Evolutionary conservation across 2,797 vertebrate species (phyloP).

Genomic region (Australoheros facetus): DNA sequence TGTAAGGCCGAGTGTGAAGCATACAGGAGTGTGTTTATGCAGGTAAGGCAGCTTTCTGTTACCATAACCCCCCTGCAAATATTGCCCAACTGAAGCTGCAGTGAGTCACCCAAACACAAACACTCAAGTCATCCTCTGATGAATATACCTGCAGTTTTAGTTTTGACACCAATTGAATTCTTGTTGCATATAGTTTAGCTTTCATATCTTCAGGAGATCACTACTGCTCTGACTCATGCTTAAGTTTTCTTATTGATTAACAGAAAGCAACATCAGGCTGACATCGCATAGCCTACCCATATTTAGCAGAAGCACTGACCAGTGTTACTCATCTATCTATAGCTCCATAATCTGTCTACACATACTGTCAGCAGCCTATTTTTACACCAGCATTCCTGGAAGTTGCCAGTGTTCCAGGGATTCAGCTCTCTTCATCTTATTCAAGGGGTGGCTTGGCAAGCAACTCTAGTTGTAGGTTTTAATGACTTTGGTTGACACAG

Average conservation of each 20-base stretch:
- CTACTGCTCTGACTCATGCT: neutral
- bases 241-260: neutral
- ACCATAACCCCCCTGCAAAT: constrained; percentile 76
- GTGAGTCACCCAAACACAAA: constrained; percentile 64
- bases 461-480: constrained; percentile 36
- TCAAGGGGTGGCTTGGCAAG: constrained; percentile 20
- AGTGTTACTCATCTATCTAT: constrained; percentile 30
- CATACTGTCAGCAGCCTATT: constrained; percentile 24
- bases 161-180: constrained; percentile 42
- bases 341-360: constrained; percentile 32
- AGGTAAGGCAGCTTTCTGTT: constrained; percentile 67
- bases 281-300: constrained; percentile 22
- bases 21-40: constrained; percentile 52
- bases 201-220: neutral
- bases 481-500: constrained; percentile 44
- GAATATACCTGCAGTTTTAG: constrained; percentile 43
- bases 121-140: constrained; percentile 27
- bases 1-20: constrained; percentile 31
- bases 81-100: constrained; percentile 70
- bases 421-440: constrained; percentile 39
- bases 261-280: neutral
- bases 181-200: constrained; percentile 29
- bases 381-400: constrained; percentile 32
- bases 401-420: constrained; percentile 27
- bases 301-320: constrained; percentile 26